Conservation (phyloP, 2,113 vertebrate species). For the Periophthalmus modestus region DNA sequence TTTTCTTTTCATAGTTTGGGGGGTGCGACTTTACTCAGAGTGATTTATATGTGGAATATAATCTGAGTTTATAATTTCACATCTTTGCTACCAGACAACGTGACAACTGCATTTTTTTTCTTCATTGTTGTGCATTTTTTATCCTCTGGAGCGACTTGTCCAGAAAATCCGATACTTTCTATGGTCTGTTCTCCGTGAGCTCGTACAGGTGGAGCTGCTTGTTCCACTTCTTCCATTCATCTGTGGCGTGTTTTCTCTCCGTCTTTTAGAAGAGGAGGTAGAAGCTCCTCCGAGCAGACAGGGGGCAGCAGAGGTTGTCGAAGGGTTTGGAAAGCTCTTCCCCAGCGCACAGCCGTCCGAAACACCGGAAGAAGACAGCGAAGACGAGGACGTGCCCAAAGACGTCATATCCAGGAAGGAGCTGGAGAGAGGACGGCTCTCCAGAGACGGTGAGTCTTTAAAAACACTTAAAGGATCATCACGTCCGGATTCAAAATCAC, state of each 20-base stretch:
- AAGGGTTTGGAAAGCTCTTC: constrained; percentile 95
- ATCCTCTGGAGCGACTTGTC: too few species aligned
- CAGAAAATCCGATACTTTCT: too few species aligned
- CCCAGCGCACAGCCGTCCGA: constrained; percentile 77
- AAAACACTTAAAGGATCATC: too few species aligned
- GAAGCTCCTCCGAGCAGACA: not conserved
- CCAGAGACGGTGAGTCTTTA: constrained; percentile 84
- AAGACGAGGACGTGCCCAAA: constrained; percentile 83
- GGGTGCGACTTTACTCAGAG: too few species aligned
- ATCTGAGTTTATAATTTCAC: too few species aligned
- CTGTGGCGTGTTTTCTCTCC: too few species aligned
- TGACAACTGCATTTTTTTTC: too few species aligned
- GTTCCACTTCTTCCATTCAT: not conserved
- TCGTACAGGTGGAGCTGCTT: not conserved
- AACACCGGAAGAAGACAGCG: constrained; percentile 80
- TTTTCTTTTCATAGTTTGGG: too few species aligned
- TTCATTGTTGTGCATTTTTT: too few species aligned
- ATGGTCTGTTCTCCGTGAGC: not conserved
- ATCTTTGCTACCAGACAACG: too few species aligned
- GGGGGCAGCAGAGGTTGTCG: constrained; percentile 33
- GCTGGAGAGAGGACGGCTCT: constrained; percentile 88
- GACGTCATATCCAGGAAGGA: constrained; percentile 92
- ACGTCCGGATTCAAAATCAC: too few species aligned
- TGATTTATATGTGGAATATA: too few species aligned
- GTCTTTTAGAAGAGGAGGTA: constrained; percentile 22